A percentile compares a stretch with the other conserved stretches of the same genome.
Conservation (phyloP, 2,888 invertebrate genomes). For the Digitonthophagus gazella region DNA sequence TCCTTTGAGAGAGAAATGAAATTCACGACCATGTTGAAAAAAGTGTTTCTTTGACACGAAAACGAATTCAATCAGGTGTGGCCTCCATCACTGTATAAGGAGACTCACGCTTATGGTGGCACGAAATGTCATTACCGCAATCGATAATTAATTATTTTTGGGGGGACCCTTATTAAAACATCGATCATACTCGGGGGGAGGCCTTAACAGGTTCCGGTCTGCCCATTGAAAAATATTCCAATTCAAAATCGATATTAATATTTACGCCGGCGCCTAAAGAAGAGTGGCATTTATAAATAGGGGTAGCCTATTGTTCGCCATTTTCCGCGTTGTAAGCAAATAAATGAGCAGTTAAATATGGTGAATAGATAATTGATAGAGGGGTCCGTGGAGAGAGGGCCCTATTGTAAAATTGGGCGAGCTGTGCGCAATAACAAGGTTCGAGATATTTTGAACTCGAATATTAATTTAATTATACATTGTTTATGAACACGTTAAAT, state of each 20-base stretch:
- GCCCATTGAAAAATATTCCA: conserved; percentile 15
- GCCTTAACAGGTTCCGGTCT: not conserved
- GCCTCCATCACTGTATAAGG: not conserved
- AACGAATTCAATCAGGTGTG: not conserved
- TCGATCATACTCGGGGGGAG: not conserved
- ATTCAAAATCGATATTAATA: conserved; percentile 15
- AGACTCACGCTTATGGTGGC: not conserved
- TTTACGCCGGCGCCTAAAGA: conserved; percentile 8
- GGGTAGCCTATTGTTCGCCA: not conserved
- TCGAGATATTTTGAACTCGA: not conserved
- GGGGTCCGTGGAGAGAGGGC: not conserved
- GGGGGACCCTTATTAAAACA: not conserved
- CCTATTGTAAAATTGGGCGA: not conserved
- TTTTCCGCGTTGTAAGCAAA: not conserved
- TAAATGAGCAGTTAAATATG: not conserved
- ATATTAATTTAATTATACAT: not conserved
- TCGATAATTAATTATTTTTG: conserved; percentile 17
- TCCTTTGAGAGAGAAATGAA: not conserved
- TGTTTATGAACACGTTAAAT: not conserved
- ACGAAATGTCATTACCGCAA: conserved; percentile 15
- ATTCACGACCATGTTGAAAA: not conserved
- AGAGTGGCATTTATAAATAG: conserved; percentile 10
- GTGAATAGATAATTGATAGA: not conserved
- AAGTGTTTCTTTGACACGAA: not conserved
- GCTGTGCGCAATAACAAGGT: not conserved